Percentiles rank a stretch among this genome's conserved stretches.
These are phyloP conservation scores for Diplolepis rosae DNA, from an alignment of 2,888 invertebrate species.

Conservation along the genomic window DNA sequence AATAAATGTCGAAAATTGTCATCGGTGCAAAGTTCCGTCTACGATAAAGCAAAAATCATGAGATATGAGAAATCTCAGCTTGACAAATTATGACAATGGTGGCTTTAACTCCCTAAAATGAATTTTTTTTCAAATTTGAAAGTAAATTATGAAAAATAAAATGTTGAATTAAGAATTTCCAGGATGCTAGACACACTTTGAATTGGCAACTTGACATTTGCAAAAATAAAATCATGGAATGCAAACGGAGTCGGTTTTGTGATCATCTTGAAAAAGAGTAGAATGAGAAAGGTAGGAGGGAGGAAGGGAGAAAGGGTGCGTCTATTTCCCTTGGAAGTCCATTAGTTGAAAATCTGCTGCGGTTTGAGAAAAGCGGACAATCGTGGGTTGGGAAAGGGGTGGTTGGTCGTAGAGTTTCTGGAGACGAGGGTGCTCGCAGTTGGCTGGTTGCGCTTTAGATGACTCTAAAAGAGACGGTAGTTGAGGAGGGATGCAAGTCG, in stretches of 20 bases:
- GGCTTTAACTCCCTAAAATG: no score
- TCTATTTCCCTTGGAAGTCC: constrained; percentile 48
- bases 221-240: not conserved
- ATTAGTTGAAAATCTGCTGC: constrained; percentile 55
- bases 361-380: constrained; percentile 50
- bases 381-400: constrained; percentile 31
- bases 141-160: no score
- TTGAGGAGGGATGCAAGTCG: constrained; percentile 36
- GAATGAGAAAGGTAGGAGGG: not conserved
- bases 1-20: no score
- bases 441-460: constrained; percentile 30
- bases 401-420: not conserved
- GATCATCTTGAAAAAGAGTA: no score
- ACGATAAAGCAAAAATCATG: no score
- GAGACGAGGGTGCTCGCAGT: constrained; percentile 35
- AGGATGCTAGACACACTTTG: not conserved
- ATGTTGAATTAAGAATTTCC: not conserved
- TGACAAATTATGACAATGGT: no score
- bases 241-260: not conserved
- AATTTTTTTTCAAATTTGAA: no score
- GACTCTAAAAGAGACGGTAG: constrained; percentile 36
- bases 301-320: constrained; percentile 17
- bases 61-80: no score
- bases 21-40: no score
- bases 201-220: constrained; percentile 12